These are phyloP conservation scores for Dryoscopus gambensis DNA, from an alignment of 2,113 vertebrate genomes.

Conservation along the genomic window DNA sequence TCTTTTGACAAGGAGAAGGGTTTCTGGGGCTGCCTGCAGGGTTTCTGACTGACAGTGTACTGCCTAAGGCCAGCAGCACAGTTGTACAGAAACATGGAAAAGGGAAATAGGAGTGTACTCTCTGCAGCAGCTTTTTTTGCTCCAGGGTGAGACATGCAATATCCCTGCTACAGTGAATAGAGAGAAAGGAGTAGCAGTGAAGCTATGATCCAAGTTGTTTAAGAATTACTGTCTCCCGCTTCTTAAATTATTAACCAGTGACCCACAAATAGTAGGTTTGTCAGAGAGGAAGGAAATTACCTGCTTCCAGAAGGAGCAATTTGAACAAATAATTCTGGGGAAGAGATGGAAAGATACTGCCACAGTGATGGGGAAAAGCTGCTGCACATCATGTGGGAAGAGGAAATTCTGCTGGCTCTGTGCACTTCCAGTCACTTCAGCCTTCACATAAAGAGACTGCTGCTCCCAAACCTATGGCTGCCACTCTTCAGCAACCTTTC, in stretches of 20 bases:
- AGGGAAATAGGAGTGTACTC: not conserved
- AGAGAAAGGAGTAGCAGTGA: not conserved
- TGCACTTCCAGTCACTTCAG: not conserved
- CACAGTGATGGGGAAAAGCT: not conserved
- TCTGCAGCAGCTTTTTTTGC: not conserved
- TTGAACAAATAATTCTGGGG: not conserved
- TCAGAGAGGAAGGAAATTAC: not conserved
- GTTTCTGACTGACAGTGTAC: not conserved
- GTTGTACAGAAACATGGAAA: not conserved
- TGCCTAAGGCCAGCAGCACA: not conserved
- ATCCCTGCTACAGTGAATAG: not conserved
- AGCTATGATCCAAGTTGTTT: not conserved
- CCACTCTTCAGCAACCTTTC: not conserved
- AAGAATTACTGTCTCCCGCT: not conserved
- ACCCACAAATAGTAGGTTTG: not conserved
- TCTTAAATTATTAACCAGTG: not conserved
- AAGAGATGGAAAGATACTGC: not conserved
- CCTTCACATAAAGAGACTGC: not conserved
- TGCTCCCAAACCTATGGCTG: not conserved
- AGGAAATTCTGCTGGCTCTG: not conserved
- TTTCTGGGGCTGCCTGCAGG: not conserved
- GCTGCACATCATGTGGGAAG: not conserved
- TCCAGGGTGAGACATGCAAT: not conserved
- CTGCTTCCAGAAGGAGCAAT: not conserved
- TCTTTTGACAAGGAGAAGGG: not conserved